Percentiles rank a stretch among this genome's conserved stretches.
phyloP scores from a whole-genome alignment of 2,113 vertebrate genomes.

The Thamnaconus septentrionalis region DNA sequence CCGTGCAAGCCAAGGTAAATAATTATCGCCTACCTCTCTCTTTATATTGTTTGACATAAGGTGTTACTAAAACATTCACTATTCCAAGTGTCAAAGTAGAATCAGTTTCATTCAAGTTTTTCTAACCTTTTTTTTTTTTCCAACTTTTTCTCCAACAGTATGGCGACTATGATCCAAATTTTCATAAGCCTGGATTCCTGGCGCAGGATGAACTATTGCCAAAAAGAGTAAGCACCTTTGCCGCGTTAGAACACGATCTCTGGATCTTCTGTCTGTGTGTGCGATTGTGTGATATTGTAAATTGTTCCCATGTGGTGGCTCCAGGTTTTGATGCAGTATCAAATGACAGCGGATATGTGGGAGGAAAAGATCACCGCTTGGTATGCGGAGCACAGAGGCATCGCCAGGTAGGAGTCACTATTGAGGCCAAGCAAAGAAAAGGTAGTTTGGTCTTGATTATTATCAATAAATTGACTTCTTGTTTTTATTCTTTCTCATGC shows the following conservation, averaged over 20 bases:
- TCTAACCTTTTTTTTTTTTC: background rate
- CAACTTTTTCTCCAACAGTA: constrained; percentile 69
- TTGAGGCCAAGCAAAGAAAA: too few relatives aligned
- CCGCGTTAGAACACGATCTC: background rate
- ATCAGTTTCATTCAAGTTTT: too few relatives aligned
- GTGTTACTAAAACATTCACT: too few relatives aligned
- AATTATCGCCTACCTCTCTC: too few relatives aligned
- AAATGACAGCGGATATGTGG: constrained; percentile 96
- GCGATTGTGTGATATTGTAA: too few relatives aligned
- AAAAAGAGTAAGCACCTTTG: constrained; percentile 79
- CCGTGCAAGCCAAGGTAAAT: constrained; percentile 91
- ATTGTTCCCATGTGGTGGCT: background rate
- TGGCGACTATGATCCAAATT: constrained; percentile 88
- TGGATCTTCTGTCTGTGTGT: too few relatives aligned
- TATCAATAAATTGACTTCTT: background rate
- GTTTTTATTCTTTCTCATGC: constrained; percentile 1
- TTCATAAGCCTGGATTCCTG: constrained; percentile 88
- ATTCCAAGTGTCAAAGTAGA: too few relatives aligned
- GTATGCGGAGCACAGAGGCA: constrained; percentile 91
- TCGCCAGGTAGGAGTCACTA: constrained; percentile 80
- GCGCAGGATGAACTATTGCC: constrained; percentile 88
- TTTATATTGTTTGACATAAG: too few relatives aligned
- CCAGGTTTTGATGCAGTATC: constrained; percentile 92
- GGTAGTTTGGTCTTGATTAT: too few relatives aligned
- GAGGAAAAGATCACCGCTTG: constrained; percentile 94